A percentile compares a stretch with the other conserved stretches of the same genome.
Conservation (phyloP, 2,888 invertebrate species). For the Gortyna flavago region DNA sequence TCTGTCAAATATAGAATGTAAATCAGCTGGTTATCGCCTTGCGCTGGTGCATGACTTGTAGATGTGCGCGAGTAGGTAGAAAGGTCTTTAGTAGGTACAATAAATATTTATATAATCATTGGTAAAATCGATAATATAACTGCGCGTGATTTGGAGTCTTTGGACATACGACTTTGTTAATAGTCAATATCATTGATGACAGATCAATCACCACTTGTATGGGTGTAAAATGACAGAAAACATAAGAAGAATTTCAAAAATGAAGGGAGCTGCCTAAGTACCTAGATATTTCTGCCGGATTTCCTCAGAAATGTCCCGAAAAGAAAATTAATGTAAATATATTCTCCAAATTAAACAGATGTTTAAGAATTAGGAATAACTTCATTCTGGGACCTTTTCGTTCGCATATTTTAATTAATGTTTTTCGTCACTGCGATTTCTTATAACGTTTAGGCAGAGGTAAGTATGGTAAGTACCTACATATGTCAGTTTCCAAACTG, state of each 20-base stretch:
- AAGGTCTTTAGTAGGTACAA: conserved; percentile 20
- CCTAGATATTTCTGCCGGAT: neutral
- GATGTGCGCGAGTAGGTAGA: conserved; percentile 16
- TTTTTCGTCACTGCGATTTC: neutral
- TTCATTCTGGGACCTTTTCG: neutral
- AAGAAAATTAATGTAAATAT: neutral
- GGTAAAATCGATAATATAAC: conserved; percentile 25
- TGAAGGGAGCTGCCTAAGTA: neutral
- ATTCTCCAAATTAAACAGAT: neutral
- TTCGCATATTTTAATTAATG: neutral
- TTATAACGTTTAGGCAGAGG: neutral
- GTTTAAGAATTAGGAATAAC: conserved; percentile 2
- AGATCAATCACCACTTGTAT: conserved; percentile 1
- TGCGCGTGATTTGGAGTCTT: conserved; percentile 32
- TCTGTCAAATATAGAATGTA: conserved; percentile 51
- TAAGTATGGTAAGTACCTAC: neutral
- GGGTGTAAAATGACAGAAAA: neutral
- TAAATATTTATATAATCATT: conserved; percentile 36
- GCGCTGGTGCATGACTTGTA: neutral
- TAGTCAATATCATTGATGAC: conserved; percentile 32
- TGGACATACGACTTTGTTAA: conserved; percentile 28
- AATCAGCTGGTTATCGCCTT: conserved; percentile 34
- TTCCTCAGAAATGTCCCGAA: neutral
- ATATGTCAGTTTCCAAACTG: neutral
- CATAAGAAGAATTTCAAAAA: neutral